A percentile compares a stretch with the other conserved stretches of the same genome.
These are phyloP conservation scores for Scaptomyza pallida DNA, from an alignment of 1,140 invertebrate genomes.

Conservation along the genomic window DNA sequence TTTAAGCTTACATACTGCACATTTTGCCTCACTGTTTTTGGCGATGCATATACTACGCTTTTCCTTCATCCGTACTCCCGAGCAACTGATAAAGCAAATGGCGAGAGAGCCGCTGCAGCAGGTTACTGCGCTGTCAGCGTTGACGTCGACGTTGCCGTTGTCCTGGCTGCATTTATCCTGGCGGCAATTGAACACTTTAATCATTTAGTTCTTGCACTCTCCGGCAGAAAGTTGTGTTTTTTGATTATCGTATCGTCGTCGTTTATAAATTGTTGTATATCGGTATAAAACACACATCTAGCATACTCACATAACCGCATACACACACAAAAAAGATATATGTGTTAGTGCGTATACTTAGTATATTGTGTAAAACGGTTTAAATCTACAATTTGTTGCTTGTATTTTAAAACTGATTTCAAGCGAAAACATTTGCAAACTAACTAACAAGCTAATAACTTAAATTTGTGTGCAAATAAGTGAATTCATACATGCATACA, in stretches of 20 bases:
- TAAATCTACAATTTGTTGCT: conserved; percentile 47
- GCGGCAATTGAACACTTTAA: conserved; percentile 76
- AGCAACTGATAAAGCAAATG: conserved; percentile 54
- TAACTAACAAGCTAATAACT: conserved; percentile 25
- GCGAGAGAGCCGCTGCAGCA: conserved; percentile 36
- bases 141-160: conserved; percentile 38
- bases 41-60: conserved; percentile 53
- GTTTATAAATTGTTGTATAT: conserved; percentile 82
- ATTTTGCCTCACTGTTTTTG: conserved; percentile 30
- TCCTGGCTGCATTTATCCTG: conserved; percentile 80
- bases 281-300: conserved; percentile 77
- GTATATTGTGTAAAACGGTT: conserved; percentile 50
- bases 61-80: conserved; percentile 37
- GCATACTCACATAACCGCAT: conserved; percentile 57
- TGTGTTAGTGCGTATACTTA: conserved; percentile 36
- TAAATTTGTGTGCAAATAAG: conserved; percentile 40
- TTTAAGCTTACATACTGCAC: background rate
- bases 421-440: conserved; percentile 34
- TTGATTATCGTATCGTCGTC: conserved; percentile 77
- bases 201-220: conserved; percentile 84
- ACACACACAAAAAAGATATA: conserved; percentile 37
- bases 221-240: conserved; percentile 84
- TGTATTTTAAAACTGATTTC: conserved; percentile 71
- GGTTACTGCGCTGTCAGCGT: conserved; percentile 29
- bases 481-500: conserved; percentile 28